Conservation (phyloP, 2,888 invertebrate genomes). For the Apamea anceps region DNA sequence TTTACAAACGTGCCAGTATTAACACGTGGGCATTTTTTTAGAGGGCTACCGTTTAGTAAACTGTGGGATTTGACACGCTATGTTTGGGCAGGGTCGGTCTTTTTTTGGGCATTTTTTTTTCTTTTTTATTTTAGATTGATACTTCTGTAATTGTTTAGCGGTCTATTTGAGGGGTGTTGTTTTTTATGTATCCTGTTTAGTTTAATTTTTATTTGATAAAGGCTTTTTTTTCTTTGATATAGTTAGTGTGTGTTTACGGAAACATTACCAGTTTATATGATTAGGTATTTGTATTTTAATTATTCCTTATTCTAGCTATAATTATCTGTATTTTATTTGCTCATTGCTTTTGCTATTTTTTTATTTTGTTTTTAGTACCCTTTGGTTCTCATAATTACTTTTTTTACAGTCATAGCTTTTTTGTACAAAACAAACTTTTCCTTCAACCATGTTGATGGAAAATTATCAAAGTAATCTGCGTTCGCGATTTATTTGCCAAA, state of each 20-base stretch:
- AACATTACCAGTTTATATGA: not conserved
- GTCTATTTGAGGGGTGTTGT: conserved; percentile 76
- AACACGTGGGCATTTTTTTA: conserved; percentile 77
- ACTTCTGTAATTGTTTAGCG: conserved; percentile 83
- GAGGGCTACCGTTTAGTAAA: conserved; percentile 76
- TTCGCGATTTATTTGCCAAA: too few species aligned
- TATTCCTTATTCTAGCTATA: not conserved
- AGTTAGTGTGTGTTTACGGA: not conserved
- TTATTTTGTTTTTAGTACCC: not conserved
- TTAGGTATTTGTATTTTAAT: not conserved
- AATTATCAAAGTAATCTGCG: conserved; percentile 15
- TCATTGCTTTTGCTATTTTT: not conserved
- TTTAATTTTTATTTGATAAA: conserved; percentile 31
- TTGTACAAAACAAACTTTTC: not conserved
- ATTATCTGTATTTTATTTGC: not conserved
- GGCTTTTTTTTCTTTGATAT: conserved; percentile 25
- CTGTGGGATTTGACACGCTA: conserved; percentile 83
- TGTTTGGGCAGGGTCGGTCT: conserved; percentile 78
- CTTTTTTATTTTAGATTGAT: conserved; percentile 75
- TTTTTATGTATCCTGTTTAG: conserved; percentile 62
- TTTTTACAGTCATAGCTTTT: too few species aligned
- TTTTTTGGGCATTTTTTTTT: conserved; percentile 69
- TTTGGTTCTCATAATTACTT: too few species aligned
- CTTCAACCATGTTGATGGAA: not conserved
- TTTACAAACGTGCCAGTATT: conserved; percentile 81